Evolutionary conservation across 2,113 vertebrate species (phyloP), one percentile per base, ranked within the genome.

Genomic region (Dinomys branickii): DNA sequence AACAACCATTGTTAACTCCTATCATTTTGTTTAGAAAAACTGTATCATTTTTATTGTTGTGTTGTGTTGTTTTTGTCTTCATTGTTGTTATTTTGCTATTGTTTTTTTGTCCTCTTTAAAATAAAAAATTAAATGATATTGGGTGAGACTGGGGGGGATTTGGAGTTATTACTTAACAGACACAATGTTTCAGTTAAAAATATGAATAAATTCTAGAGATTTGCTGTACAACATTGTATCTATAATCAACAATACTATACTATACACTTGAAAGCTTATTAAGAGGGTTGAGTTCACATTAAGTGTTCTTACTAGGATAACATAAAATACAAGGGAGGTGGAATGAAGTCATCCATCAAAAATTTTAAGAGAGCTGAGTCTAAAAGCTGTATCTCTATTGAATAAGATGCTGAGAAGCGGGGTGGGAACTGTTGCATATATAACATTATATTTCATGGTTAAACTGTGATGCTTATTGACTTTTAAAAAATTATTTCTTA

Each of bases 401-500:
- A 88, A 4, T 82, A 47, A 47, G 58, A 77, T 54, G 2, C 17
- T 52, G 35, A 65, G 24, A 71, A 73, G n/a, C 44, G 1, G 8
- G 35, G 2, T 24, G n/a, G 54, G 4, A 88, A 63, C 0, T 54
- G 10, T 24, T 78, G 24, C 3, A 7, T 78, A 50, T 59, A 12
- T 87, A 41, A 44, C 38, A 58, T 75, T 56, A 28, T 61, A 47
- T 20, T 65, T 94, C 35, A 50, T 50, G 30, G 28, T 54, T 90
- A 63, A 81, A 73, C 13, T 52, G 7, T 73, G 3, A 63, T 67
- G 14, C 22, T 35, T 61, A 4, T 61, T 50, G 13, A 41, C 13
- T 47, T 95, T 92, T 67, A 44, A 14, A 16, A 92, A 89, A 73
- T 65, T 93, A 88, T 78, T 88, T 95, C n/a, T 2, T 71, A 93